Conservation (phyloP, 2,888 invertebrate genomes). For the Lumbricus terrestris region DNA sequence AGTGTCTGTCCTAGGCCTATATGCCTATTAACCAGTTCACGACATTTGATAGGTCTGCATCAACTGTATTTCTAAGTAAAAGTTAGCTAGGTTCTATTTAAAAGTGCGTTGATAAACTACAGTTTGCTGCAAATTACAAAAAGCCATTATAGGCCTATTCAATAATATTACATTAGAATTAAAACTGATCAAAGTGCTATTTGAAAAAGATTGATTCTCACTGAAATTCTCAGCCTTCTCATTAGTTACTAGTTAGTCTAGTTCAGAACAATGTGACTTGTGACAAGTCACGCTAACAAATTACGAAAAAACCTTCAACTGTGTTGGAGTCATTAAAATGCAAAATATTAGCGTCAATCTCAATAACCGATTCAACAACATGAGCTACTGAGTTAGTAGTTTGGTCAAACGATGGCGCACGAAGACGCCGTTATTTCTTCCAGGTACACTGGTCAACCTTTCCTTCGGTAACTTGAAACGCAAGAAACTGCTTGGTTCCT, state of each 20-base stretch:
- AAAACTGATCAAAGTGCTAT: neutral
- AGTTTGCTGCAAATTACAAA: too few species aligned
- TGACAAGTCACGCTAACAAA: neutral
- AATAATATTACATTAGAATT: too few species aligned
- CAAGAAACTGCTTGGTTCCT: neutral
- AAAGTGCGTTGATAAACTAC: too few species aligned
- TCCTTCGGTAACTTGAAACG: neutral
- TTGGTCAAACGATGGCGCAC: neutral
- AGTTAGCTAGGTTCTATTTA: neutral
- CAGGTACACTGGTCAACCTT: neutral
- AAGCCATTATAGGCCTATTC: too few species aligned
- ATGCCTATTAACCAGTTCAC: neutral
- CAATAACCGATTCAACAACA: neutral
- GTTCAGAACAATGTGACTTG: neutral
- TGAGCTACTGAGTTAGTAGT: neutral
- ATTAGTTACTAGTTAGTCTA: neutral
- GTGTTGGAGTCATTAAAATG: neutral
- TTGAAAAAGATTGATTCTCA: too few species aligned
- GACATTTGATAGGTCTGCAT: neutral
- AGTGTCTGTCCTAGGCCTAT: neutral
- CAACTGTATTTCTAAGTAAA: neutral
- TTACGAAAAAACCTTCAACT: neutral
- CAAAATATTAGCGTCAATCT: neutral
- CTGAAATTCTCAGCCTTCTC: neutral
- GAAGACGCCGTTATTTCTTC: neutral